Base-by-base conservation (phyloP, 2,888 invertebrate genomes). In the Acronicta alni region DNA sequence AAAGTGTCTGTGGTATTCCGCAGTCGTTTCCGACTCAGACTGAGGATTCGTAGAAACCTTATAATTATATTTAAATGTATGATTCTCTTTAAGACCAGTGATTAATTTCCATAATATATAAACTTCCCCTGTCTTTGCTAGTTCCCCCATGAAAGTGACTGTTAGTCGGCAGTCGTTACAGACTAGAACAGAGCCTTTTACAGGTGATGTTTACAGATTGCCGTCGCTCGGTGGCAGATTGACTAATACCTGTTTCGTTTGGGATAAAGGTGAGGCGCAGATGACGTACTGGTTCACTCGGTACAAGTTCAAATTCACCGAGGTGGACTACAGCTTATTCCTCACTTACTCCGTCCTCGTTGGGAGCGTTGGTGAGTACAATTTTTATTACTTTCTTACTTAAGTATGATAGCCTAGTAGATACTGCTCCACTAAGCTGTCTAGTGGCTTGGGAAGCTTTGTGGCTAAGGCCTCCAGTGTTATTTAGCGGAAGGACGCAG, bases 231-330 rank as follows among this genome's bases (percentile, higher is more conserved):
- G 60, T 70, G 79, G 80, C 75, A 60, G 78, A 77, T 82, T 82
- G 75, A 89, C 85, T 90, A 91, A 91, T 90, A 83, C 86, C 86
- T 89, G 84, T 91, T 89, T 91, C 86, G 65, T 92, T 91, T 90
- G 86, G 84, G 80, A 82, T 88, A 84, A 88, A 94, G 95, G 95
- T 85, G 95, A 95, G 91, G 89, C 91, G 82, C 95, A 94, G 85
- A 92, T 95, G 83, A 94, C 95, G 42, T 95, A 94, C 85, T 92
- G 95, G 86, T 95, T 95, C 83, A 93, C 94, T 1, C 91, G 95
- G 72, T 93, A 92, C 86, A 93, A 93, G 83, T 95, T 94, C 87
- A 92, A 94, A 72, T 96, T 95, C 95, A 95, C 94, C 74, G 94
- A 95, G 75, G 92, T 95, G 30, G 95, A 95, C 84, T 95, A 93